phyloP scores from a whole-genome alignment of 2,113 vertebrate species.

The human (Homo sapiens) region GRCh38 chr4:60130501-60131000 shows the following conservation, averaged over 20 bases:
- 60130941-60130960: background rate
- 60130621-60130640: background rate
- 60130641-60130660: background rate
- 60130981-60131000: background rate
- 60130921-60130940: background rate
- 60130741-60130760: background rate
- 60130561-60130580: background rate
- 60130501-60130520: background rate
- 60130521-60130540: background rate
- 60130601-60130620: background rate
- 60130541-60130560: background rate
- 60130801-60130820: background rate
- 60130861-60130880: background rate
- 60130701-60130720: background rate
- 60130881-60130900: background rate
- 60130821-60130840: background rate
- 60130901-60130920: background rate
- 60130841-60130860: background rate
- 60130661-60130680: background rate
- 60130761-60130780: background rate
- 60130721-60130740: background rate
- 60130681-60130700: background rate
- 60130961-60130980: background rate
- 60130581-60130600: background rate
- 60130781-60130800: background rate